Evolutionary conservation across 2,888 invertebrate genomes (phyloP).

Genomic region (Itoplectis maculator): DNA sequence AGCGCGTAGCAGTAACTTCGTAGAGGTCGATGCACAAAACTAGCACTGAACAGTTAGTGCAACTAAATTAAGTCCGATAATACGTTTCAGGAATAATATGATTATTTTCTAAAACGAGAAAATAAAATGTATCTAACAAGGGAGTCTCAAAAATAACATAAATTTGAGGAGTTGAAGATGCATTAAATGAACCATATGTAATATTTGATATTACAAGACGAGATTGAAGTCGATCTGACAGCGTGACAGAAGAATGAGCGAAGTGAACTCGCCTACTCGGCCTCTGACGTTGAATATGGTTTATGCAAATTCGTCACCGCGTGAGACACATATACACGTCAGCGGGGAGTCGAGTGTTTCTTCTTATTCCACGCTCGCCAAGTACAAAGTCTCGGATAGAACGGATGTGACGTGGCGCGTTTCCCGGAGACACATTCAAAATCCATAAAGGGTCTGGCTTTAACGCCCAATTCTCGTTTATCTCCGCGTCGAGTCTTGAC

Average conservation of each 20-base stretch:
- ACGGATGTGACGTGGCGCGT: slow-evolving; percentile 76
- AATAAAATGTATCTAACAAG: neutral
- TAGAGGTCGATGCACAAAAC: neutral
- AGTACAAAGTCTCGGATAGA: slow-evolving; percentile 59
- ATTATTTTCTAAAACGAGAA: neutral
- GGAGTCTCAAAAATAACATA: too few species aligned
- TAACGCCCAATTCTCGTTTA: slow-evolving; percentile 54
- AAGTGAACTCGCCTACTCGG: slow-evolving; percentile 1
- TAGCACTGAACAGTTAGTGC: neutral
- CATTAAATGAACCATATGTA: neutral
- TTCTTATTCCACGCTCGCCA: slow-evolving; percentile 20
- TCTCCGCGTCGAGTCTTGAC: slow-evolving; percentile 15
- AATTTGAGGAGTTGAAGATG: neutral
- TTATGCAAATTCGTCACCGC: slow-evolving; percentile 74
- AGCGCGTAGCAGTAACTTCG: slow-evolving; percentile 2
- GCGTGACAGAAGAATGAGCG: slow-evolving; percentile 23
- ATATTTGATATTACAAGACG: neutral
- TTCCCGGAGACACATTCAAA: slow-evolving; percentile 73
- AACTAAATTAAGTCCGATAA: neutral
- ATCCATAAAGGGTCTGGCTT: slow-evolving; percentile 72
- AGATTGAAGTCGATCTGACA: neutral
- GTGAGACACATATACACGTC: slow-evolving; percentile 24
- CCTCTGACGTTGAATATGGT: slow-evolving; percentile 53
- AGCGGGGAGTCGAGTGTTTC: slow-evolving; percentile 48
- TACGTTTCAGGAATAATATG: neutral